phyloP scores from a whole-genome alignment of 2,888 invertebrate species.

The Cheilosia impressa region DNA sequence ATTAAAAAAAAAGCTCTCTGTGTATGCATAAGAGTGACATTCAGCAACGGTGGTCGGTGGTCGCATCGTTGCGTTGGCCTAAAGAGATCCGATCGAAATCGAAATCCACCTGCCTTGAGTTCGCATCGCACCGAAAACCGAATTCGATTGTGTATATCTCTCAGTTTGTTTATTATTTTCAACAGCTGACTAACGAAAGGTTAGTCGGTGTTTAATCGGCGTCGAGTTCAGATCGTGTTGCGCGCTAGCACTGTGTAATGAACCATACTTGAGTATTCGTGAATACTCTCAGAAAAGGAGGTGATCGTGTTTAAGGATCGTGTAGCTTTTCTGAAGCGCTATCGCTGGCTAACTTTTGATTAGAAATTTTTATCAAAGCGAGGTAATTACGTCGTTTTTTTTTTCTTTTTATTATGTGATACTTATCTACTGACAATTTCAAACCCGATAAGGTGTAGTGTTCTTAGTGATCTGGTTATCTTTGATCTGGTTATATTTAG shows the following conservation, averaged over 20 bases:
- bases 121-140: conserved; percentile 40
- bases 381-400: conserved; percentile 52
- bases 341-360: not conserved
- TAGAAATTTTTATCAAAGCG: conserved; percentile 1
- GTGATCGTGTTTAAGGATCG: conserved; percentile 69
- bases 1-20: not conserved
- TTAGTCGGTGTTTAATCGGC: conserved; percentile 72
- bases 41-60: conserved; percentile 11
- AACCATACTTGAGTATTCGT: conserved; percentile 19
- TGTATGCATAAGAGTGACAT: conserved; percentile 26
- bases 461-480: conserved; percentile 23
- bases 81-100: conserved; percentile 48
- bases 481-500: conserved; percentile 32
- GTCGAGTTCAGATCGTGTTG: conserved; percentile 54
- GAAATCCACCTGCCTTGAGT: conserved; percentile 17
- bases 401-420: not conserved
- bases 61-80: not conserved
- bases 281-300: conserved; percentile 54
- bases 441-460: conserved; percentile 20
- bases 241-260: conserved; percentile 40
- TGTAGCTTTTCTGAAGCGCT: conserved; percentile 53
- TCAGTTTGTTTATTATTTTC: conserved; percentile 51
- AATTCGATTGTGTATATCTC: conserved; percentile 45
- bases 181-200: conserved; percentile 65
- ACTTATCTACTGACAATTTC: conserved; percentile 34